Percentiles rank a stretch among this genome's conserved stretches.
phyloP scores from a whole-genome alignment of 2,113 vertebrate species.

The Muntiacus reevesi region DNA sequence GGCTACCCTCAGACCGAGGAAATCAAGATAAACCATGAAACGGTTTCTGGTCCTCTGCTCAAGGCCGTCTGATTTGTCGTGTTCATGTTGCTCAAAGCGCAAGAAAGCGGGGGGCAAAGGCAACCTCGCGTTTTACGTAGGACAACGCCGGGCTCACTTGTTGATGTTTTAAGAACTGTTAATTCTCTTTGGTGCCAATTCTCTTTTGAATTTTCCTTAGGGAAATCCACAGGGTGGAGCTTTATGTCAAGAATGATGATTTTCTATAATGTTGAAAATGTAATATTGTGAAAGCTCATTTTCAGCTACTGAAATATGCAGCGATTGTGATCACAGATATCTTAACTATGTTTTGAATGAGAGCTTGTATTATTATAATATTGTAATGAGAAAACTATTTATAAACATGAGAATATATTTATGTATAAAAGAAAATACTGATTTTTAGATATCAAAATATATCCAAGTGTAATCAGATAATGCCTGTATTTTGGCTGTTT shows the following conservation, averaged over 20 bases:
- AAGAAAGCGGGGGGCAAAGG: not conserved
- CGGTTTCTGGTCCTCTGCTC: not conserved
- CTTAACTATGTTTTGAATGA: not conserved
- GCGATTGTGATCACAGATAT: not conserved
- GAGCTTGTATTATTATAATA: not conserved
- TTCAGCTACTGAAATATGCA: not conserved
- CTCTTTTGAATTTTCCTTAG: not conserved
- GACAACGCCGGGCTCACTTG: not conserved
- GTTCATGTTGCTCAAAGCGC: not conserved
- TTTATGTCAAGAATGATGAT: not conserved
- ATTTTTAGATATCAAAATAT: not conserved
- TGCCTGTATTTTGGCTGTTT: not conserved
- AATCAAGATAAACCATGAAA: rapidly evolving
- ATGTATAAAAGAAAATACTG: not conserved
- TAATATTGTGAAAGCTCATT: not conserved
- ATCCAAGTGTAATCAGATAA: not conserved
- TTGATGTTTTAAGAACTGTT: not conserved
- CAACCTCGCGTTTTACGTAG: rapidly evolving
- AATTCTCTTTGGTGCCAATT: not conserved
- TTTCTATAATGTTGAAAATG: not conserved
- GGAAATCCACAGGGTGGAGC: not conserved
- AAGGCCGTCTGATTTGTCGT: rapidly evolving
- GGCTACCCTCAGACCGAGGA: not conserved
- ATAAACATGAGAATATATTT: not conserved
- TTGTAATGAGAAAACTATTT: not conserved